These are phyloP conservation scores for Machaerirhynchus nigripectus DNA, from an alignment of 2,113 vertebrate genomes.

Conservation along the genomic window DNA sequence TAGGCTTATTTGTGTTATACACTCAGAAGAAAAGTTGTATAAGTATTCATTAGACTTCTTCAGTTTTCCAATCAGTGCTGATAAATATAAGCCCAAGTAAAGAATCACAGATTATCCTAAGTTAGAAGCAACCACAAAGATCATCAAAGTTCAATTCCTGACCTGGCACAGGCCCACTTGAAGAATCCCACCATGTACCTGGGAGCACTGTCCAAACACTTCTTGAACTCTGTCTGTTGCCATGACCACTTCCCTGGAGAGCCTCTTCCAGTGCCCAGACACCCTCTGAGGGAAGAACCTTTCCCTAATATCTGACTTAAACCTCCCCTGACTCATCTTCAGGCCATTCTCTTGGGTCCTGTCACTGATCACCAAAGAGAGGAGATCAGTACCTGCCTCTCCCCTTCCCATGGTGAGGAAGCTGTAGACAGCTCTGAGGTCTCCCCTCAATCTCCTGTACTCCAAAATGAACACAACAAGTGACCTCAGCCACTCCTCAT, in stretches of 20 bases:
- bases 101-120: background rate
- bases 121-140: background rate
- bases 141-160: background rate
- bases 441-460: background rate
- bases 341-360: background rate
- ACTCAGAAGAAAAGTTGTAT: background rate
- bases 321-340: background rate
- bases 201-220: background rate
- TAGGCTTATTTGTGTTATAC: background rate
- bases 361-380: background rate
- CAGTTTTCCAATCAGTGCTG: background rate
- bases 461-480: background rate
- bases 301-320: background rate
- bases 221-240: background rate
- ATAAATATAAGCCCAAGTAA: background rate
- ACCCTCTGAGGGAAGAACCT: background rate
- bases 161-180: fast-evolving
- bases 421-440: background rate
- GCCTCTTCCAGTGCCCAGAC: background rate
- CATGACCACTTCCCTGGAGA: background rate
- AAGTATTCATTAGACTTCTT: background rate
- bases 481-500: background rate
- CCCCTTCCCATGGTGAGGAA: background rate
- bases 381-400: background rate
- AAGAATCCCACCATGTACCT: fast-evolving